phyloP scores from a whole-genome alignment of 2,113 vertebrate species.

The Apteryx mantelli region DNA sequence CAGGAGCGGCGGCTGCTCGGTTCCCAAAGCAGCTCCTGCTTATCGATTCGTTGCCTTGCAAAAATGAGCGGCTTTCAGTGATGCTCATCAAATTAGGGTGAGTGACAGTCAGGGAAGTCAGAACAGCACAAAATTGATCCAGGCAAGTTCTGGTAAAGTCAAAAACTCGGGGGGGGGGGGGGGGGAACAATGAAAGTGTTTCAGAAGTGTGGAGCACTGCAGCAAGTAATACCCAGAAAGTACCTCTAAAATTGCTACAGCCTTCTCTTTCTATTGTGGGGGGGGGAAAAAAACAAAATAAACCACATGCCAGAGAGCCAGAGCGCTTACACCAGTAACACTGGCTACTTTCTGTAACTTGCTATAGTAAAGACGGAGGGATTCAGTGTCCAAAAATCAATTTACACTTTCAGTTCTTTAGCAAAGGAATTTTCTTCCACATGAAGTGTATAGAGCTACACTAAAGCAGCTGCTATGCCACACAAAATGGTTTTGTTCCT shows the following conservation, averaged over 20 bases:
- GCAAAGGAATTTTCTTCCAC: background rate
- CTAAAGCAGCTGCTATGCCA: background rate
- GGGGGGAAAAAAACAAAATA: no score
- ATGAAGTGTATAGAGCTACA: background rate
- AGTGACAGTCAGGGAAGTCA: background rate
- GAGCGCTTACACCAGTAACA: background rate
- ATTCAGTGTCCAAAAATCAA: background rate
- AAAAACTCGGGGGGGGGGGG: background rate
- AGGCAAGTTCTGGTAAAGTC: background rate
- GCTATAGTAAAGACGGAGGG: background rate
- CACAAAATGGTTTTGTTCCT: background rate
- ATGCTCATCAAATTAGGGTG: accelerated
- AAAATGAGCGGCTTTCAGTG: background rate
- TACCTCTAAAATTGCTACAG: background rate
- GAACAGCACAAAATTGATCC: background rate
- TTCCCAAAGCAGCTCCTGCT: background rate
- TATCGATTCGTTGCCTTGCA: background rate
- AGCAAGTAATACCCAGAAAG: background rate
- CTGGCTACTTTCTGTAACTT: background rate
- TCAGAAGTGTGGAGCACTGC: background rate
- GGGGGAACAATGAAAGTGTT: background rate
- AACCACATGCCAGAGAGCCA: background rate
- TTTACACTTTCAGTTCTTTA: background rate
- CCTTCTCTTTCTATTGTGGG: no score
- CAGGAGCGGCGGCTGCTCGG: background rate